Evolutionary conservation across 2,888 invertebrate species (phyloP).

Genomic region (Cheilosia vulpina): DNA sequence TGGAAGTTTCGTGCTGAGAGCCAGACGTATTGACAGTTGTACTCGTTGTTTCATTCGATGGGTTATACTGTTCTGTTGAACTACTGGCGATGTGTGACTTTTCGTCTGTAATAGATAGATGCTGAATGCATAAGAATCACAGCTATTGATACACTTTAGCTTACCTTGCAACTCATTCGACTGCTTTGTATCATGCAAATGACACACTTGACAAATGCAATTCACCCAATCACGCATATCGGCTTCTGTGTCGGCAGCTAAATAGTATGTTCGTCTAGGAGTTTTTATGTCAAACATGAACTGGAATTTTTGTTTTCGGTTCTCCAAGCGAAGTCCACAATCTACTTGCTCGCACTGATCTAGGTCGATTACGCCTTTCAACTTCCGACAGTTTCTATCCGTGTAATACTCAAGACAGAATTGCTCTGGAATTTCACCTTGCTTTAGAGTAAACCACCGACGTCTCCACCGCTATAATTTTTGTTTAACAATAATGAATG

Average conservation of each 20-base stretch:
- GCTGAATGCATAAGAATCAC: neutral
- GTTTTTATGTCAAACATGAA: conserved; percentile 96
- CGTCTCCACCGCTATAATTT: conserved; percentile 94
- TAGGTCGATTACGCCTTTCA: conserved; percentile 95
- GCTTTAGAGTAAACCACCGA: conserved; percentile 96
- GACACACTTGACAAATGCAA: conserved; percentile 96
- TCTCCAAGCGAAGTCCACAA: conserved; percentile 92
- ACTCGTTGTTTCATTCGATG: conserved; percentile 79
- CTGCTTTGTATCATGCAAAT: conserved; percentile 87
- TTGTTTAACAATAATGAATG: no score
- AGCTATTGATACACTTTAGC: neutral
- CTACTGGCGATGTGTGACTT: conserved; percentile 29
- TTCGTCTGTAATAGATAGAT: conserved; percentile 39
- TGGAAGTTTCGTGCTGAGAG: conserved; percentile 48
- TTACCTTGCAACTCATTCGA: conserved; percentile 80
- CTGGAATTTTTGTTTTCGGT: conserved; percentile 91
- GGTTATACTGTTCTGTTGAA: conserved; percentile 69
- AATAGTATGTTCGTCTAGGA: conserved; percentile 94
- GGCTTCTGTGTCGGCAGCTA: conserved; percentile 95
- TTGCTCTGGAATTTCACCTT: conserved; percentile 96
- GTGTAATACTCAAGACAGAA: conserved; percentile 97
- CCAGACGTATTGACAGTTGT: conserved; percentile 79
- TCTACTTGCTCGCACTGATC: conserved; percentile 98
- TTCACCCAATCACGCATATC: conserved; percentile 99
- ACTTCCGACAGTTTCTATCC: conserved; percentile 92